Base-by-base conservation (phyloP, 2,888 invertebrate species). In the Athrips mouffetella region DNA sequence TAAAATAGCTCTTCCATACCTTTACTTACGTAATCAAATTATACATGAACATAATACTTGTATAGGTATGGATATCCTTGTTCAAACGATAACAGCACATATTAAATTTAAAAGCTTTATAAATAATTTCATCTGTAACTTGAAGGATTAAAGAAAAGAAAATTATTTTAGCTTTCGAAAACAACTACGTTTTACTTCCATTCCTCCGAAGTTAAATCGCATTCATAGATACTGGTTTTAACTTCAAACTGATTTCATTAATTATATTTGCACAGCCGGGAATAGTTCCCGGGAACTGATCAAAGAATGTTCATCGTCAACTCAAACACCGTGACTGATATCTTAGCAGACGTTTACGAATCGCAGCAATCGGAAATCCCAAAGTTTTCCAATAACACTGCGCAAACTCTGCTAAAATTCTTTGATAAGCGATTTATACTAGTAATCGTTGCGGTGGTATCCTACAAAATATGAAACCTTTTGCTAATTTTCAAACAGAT, bases 391-490 rank as follows among this genome's bases (percentile, higher is more conserved):
- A 83, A 84, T 83, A 81, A 75, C 76, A 63, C 62, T 64, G 65
- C 64, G 67, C 67, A 74, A 80, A 79, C 75, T 77, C 65, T 53
- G 44, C 47, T 56, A 57, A 62, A 71, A 77, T 76, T 73, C 77
- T 80, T 80, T 73, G 80, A 81, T 83, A 81, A 83, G 78, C 77
- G 76, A 82, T 85, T 84, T 80, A 77, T 79, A n/a, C n/a, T n/a
- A n/a, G n/a, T n/a, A 81, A 83, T 82, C 80, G 81, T 76, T 70
- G 71, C 67, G 63, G 23, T 50, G 54, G 53, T 52, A 58, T 55
- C 56, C 54, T 76, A 75, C 67, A 75, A 45, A 73, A 77, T 20
- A 21, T 37, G 20, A 37, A 37, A 37, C 37, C 37, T n/a, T 37
- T 37, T 35, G 54, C 57, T 55, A 60, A 61, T 62, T 63, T 62